Evolutionary conservation across 1,140 invertebrate genomes (phyloP), one percentile per base, ranked within the genome.

Genomic region (Cylas formicarius): DNA sequence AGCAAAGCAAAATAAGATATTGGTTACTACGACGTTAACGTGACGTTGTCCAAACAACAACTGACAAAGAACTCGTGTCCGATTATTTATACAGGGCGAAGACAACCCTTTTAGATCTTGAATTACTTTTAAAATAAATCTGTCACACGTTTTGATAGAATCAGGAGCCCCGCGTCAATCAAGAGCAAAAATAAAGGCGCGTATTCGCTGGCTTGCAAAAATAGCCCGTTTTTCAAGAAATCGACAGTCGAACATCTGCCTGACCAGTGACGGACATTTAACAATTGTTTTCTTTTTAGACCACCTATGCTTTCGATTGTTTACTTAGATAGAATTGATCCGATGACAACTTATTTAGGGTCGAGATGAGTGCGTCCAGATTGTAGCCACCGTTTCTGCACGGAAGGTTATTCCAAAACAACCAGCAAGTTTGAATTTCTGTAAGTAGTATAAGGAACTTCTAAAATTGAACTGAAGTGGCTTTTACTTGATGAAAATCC

Each of bases 281-380:
- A 45, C 50, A 53, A 53, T 53, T 49, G 46, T 43, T 48, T 48
- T 37, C 39, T 31, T 37, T 31, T 29, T 17, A 35, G 48, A 51
- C 44, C 49, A 52, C 44, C 44, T 41, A 42, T 41, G 46, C 37
- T 45, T 38, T 29, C 36, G 43, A 42, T 40, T 42, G 39, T 48
- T 40, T 36, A 48, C 38, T 34, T 42, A 48, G 46, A 41, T 47
- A 35, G 22, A n/a, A 16, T 11, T 24, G 43, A 36, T 6, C 21
- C 32, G 49, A 35, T 37, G 49, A 52, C 49, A 48, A 52, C 49
- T 52, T 38, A 50, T 50, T 50, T 46, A 40, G 19, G 24, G 13
- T 22, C 18, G 20, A 31, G n/a, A n/a, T n/a, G n/a, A n/a, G n/a
- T n/a, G n/a, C n/a, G n/a, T n/a, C n/a, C n/a, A n/a, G n/a, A n/a